Base-by-base conservation (phyloP, 1,140 invertebrate species). In the Augochlora pura region DNA sequence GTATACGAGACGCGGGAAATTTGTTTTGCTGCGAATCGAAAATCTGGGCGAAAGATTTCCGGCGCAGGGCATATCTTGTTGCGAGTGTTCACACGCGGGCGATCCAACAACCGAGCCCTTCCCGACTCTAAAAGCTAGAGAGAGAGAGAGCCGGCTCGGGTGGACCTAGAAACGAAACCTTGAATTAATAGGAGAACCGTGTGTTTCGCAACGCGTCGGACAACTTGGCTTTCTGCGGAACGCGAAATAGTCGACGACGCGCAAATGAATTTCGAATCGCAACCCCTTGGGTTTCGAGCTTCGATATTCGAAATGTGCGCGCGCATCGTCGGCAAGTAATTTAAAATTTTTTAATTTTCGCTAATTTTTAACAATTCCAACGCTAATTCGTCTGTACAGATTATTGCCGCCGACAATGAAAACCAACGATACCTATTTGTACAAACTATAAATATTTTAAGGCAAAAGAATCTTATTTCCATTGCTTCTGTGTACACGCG, bases 81-180 rank as follows among this genome's bases (percentile, higher is more conserved):
- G 42, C 25, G 39, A 52, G 59, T 38, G 42, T 69, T 42, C 74
- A 75, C 62, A 57, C n/a, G 46, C 68, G 60, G 60, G 23, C 25
- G 23, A 49, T 62, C 49, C 25, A 27, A 25, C 66, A 52, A 42
- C 0, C n/a, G 18, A 7, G 16, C 16, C 27, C 68, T 57, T 67
- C 39, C 25, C 27, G 5, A 49, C 32, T 77, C 23, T 77, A 77
- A 70, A n/a, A 16, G 21, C 9, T 70, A 69, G 68, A 38, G n/a
- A n/a, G n/a, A n/a, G n/a, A n/a, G n/a, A n/a, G 12, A n/a, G 14
- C 21, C 10, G 39, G 18, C 42, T 62, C 16, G 25, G 12, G 18
- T 38, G 46, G 25, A 78, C 76, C 76, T 78, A 78, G n/a, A 78
- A 78, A 78, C 25, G 69, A 78, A 78, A 78, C 21, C 69, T 78